A percentile compares a stretch with the other conserved stretches of the same genome.
phyloP scores from a whole-genome alignment of 2,888 invertebrate species.

The Rhagophthalmus giganteus region DNA sequence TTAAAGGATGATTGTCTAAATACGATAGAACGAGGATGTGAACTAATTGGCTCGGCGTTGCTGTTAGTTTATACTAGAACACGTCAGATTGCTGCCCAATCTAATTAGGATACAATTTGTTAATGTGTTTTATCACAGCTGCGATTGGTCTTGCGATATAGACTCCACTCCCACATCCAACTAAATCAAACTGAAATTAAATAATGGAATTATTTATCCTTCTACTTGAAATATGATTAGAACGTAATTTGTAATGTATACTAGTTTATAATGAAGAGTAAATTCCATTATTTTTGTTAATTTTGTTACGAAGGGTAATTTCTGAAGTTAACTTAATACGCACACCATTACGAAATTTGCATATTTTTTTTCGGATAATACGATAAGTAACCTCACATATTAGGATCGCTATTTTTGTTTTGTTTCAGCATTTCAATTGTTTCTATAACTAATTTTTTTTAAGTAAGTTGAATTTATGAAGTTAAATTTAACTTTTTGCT shows the following conservation, averaged over 20 bases:
- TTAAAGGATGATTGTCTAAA: slow-evolving; percentile 39
- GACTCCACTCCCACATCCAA: slow-evolving; percentile 39
- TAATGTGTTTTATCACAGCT: slow-evolving; percentile 57
- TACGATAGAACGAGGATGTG: slow-evolving; percentile 41
- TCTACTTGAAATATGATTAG: slow-evolving; percentile 42
- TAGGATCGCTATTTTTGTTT: too few relatives aligned
- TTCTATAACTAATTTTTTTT: too few relatives aligned
- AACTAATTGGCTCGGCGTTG: slow-evolving; percentile 50
- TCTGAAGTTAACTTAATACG: not conserved
- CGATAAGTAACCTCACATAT: not conserved
- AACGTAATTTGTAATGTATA: slow-evolving; percentile 41
- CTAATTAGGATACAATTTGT: slow-evolving; percentile 58
- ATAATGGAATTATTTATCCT: slow-evolving; percentile 50
- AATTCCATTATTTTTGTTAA: slow-evolving; percentile 24
- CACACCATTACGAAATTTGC: not conserved
- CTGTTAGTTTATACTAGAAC: slow-evolving; percentile 50
- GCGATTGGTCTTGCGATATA: slow-evolving; percentile 52
- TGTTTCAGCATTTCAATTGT: too few relatives aligned
- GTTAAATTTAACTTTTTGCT: too few relatives aligned
- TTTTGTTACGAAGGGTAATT: slow-evolving; percentile 4
- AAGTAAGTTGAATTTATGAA: too few relatives aligned
- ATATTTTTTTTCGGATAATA: not conserved
- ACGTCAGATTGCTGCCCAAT: slow-evolving; percentile 57
- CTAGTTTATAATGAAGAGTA: slow-evolving; percentile 21
- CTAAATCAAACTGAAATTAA: slow-evolving; percentile 44